Evolutionary conservation across 2,113 vertebrate genomes (phyloP).

Genomic region (Chrysochloris asiatica): DNA sequence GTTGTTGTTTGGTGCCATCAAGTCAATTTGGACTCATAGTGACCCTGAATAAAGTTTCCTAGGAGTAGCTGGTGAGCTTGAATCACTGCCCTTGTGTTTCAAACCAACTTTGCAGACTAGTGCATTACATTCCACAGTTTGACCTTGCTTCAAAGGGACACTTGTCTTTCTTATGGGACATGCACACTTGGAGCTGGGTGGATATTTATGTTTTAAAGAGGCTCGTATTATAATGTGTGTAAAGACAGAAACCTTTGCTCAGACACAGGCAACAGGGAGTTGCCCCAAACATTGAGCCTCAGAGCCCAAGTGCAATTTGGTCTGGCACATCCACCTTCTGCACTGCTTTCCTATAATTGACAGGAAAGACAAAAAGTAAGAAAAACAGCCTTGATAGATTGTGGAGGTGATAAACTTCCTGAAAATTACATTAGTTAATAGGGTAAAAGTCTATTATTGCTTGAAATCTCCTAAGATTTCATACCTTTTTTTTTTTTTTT

Average conservation of each 20-base stretch:
- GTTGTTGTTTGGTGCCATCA: too few species aligned
- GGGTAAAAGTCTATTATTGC: slow-evolving; percentile 49
- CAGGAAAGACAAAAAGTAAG: slow-evolving; percentile 40
- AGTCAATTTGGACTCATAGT: too few species aligned
- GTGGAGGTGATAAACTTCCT: slow-evolving; percentile 25
- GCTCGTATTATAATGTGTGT: slow-evolving; percentile 72
- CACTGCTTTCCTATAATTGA: neutral
- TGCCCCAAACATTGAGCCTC: neutral
- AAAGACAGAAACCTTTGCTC: slow-evolving; percentile 66
- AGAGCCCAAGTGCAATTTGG: neutral
- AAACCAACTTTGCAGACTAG: too few species aligned
- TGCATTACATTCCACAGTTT: slow-evolving; percentile 73
- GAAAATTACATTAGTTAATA: slow-evolving; percentile 59
- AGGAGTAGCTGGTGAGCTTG: too few species aligned
- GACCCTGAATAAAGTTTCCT: too few species aligned
- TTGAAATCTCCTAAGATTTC: slow-evolving; percentile 51
- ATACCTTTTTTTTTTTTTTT: too few species aligned
- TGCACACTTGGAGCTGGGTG: slow-evolving; percentile 69
- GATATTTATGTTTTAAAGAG: slow-evolving; percentile 76
- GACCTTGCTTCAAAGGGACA: slow-evolving; percentile 79
- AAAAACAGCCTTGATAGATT: slow-evolving; percentile 26
- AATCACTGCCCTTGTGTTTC: too few species aligned
- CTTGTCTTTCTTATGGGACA: slow-evolving; percentile 83
- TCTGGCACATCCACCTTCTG: neutral
- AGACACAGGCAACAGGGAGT: neutral